Conservation (phyloP, 1,140 invertebrate genomes). For the Anagrus nilaparvatae region DNA sequence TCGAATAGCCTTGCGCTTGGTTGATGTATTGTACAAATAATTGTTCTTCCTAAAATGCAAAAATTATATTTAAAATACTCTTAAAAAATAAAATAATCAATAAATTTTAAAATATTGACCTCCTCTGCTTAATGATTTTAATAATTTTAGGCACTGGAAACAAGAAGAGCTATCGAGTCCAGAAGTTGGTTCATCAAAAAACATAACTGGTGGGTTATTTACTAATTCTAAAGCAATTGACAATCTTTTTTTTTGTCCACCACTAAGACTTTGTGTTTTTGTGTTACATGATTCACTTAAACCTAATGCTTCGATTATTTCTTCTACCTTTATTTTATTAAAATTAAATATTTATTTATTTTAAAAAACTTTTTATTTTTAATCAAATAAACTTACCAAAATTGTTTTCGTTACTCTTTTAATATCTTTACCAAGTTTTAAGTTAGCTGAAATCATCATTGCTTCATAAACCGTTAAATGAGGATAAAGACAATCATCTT, state of each 20-base stretch:
- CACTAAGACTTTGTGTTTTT: slow-evolving; percentile 62
- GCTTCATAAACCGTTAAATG: slow-evolving; percentile 77
- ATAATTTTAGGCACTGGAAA: slow-evolving; percentile 65
- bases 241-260: slow-evolving; percentile 78
- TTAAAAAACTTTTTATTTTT: neutral
- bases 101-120: too few species aligned
- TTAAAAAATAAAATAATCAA: too few species aligned
- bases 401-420: neutral
- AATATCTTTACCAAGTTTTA: slow-evolving; percentile 58
- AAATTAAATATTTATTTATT: neutral
- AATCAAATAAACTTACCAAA: neutral
- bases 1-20: slow-evolving; percentile 78
- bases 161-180: slow-evolving; percentile 79
- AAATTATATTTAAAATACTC: too few species aligned
- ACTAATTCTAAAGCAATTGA: slow-evolving; percentile 79
- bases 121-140: slow-evolving; percentile 66
- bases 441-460: slow-evolving; percentile 75
- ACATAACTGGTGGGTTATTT: slow-evolving; percentile 82
- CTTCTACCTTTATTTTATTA: slow-evolving; percentile 44
- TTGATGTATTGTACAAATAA: slow-evolving; percentile 86
- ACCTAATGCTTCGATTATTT: slow-evolving; percentile 64
- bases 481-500: slow-evolving; percentile 76
- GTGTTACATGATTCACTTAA: slow-evolving; percentile 56
- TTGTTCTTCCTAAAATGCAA: too few species aligned
- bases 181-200: slow-evolving; percentile 90